Conservation (phyloP, 1,140 invertebrate genomes). For the Parasteatoda tepidariorum region DNA sequence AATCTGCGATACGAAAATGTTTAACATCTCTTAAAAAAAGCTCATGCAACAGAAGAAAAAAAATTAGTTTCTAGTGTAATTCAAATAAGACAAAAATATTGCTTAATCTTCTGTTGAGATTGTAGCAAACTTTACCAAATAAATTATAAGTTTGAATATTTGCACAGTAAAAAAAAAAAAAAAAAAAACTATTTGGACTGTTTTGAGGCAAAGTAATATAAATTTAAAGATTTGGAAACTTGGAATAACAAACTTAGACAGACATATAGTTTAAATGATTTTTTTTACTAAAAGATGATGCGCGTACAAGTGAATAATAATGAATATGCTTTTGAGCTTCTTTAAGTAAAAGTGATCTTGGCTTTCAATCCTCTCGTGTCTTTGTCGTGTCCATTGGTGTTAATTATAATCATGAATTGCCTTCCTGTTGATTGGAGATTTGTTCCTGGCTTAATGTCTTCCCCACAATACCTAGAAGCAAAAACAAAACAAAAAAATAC, state of each 20-base stretch:
- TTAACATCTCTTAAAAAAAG: too few species aligned
- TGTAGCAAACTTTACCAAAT: too few species aligned
- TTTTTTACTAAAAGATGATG: conserved; percentile 5
- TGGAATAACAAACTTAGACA: background rate
- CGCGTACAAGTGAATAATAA: background rate
- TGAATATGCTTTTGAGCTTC: background rate
- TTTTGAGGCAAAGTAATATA: too few species aligned
- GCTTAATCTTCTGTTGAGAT: too few species aligned
- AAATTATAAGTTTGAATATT: too few species aligned
- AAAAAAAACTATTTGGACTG: too few species aligned
- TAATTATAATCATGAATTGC: conserved; percentile 50
- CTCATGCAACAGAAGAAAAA: too few species aligned
- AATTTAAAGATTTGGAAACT: background rate
- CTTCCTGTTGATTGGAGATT: conserved; percentile 10
- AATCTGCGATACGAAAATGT: too few species aligned
- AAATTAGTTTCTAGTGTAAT: too few species aligned
- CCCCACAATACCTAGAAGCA: conserved; percentile 38
- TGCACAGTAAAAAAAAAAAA: too few species aligned
- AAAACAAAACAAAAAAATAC: too few species aligned
- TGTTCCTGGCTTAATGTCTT: conserved; percentile 45
- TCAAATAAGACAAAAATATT: too few species aligned
- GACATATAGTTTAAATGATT: background rate
- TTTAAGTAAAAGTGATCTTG: conserved; percentile 33
- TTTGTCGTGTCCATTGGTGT: background rate
- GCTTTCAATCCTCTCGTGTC: conserved; percentile 37